phyloP scores from a whole-genome alignment of 2,113 vertebrate species.

The Notechis scutatus region DNA sequence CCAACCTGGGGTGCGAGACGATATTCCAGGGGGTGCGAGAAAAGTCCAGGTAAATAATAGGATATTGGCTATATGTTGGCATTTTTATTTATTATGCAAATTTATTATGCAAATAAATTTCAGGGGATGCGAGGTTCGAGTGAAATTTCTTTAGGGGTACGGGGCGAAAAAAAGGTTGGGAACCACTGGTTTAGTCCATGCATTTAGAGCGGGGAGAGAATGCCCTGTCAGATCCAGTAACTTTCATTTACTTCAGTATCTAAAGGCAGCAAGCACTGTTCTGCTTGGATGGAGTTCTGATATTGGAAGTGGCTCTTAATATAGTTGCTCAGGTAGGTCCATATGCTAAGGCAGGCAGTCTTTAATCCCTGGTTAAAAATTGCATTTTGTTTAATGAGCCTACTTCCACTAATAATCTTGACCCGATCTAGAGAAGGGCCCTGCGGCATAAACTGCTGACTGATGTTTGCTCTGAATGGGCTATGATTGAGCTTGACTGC shows the following conservation, averaged over 20 bases:
- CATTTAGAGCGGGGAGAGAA: background rate
- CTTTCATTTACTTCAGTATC: background rate
- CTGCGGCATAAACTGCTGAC: background rate
- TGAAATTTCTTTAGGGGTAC: no score
- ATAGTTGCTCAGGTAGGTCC: background rate
- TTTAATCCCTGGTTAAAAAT: background rate
- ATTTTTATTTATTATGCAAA: no score
- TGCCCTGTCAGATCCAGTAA: background rate
- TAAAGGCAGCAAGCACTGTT: background rate
- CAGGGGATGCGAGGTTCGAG: no score
- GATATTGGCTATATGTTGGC: no score
- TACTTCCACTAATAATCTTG: background rate
- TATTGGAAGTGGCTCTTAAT: background rate
- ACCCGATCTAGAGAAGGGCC: background rate
- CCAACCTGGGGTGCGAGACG: no score
- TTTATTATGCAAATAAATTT: no score
- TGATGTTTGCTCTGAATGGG: background rate
- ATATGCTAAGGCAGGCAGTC: background rate
- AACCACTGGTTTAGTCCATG: background rate
- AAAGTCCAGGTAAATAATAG: no score
- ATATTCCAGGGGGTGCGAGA: no score
- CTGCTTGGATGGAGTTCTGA: background rate
- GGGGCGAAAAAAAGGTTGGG: no score
- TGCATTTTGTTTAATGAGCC: background rate
- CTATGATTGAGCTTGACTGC: background rate